Conservation (phyloP, 1,140 invertebrate genomes). For the Eurosta solidaginis region DNA sequence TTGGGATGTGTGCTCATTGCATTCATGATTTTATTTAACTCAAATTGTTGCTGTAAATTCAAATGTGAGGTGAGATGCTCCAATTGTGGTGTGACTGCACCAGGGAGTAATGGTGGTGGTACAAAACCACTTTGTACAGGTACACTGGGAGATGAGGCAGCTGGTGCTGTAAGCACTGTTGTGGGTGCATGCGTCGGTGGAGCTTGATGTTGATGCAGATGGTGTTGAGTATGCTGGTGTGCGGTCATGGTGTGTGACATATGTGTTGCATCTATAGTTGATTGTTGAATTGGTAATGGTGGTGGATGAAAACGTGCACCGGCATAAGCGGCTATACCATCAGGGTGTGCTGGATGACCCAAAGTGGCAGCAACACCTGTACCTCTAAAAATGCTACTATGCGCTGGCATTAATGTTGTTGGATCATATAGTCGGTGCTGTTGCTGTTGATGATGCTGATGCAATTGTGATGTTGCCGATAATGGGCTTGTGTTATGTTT, state of each 20-base stretch:
- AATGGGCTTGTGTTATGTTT: conserved; percentile 37
- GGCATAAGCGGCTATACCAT: conserved; percentile 35
- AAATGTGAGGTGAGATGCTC: conserved; percentile 10
- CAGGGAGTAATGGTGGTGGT: conserved; percentile 47
- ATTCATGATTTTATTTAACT: conserved; percentile 51
- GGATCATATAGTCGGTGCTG: conserved; percentile 41
- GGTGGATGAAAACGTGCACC: conserved; percentile 52
- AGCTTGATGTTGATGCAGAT: conserved; percentile 31
- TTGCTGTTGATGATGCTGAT: conserved; percentile 28
- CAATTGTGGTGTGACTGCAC: conserved; percentile 23
- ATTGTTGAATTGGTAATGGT: conserved; percentile 36
- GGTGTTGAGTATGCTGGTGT: conserved; percentile 40
- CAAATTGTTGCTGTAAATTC: conserved; percentile 45
- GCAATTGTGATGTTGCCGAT: conserved; percentile 35
- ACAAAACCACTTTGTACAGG: conserved; percentile 54
- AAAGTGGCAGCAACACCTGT: conserved; percentile 30
- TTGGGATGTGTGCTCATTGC: conserved; percentile 33
- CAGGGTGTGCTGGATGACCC: background rate
- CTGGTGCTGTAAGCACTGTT: conserved; percentile 44
- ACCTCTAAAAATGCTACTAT: conserved; percentile 36
- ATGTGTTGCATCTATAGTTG: background rate
- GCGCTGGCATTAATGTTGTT: conserved; percentile 32
- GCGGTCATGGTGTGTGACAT: conserved; percentile 28
- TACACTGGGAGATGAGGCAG: conserved; percentile 48
- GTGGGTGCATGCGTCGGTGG: conserved; percentile 34